These are phyloP conservation scores for Aeoliscus strigatus DNA, from an alignment of 2,797 vertebrate species.

Conservation along the genomic window DNA sequence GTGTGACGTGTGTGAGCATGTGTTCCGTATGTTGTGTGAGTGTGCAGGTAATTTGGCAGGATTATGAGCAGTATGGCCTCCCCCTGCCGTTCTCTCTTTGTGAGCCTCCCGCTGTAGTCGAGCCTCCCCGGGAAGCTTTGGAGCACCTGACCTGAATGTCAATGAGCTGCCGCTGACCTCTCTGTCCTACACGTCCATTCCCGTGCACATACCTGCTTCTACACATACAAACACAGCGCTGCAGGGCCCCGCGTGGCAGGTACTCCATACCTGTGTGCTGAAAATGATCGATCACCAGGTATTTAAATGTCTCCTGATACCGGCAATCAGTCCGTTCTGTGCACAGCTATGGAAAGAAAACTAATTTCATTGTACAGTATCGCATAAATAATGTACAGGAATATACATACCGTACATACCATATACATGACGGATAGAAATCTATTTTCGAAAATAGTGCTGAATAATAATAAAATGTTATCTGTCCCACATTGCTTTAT, in stretches of 20 bases:
- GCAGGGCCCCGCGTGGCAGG: no score
- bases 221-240: background rate
- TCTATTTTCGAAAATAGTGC: no score
- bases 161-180: constrained; percentile 64
- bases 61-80: constrained; percentile 48
- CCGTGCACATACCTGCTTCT: constrained; percentile 24
- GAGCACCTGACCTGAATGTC: constrained; percentile 65
- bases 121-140: constrained; percentile 69
- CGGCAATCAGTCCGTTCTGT: background rate
- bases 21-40: constrained; percentile 21
- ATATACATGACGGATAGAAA: no score
- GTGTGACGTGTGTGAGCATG: constrained; percentile 27
- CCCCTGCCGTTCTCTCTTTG: constrained; percentile 39
- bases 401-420: no score
- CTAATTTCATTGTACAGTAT: no score
- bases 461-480: no score
- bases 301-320: no score
- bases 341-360: no score
- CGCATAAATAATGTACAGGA: no score
- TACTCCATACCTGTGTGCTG: no score
- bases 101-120: constrained; percentile 51
- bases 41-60: constrained; percentile 42
- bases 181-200: constrained; percentile 40
- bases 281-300: no score
- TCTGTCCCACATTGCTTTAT: no score